Conservation (phyloP, 1,140 invertebrate genomes). For the Dendroctonus ponderosae region DNA sequence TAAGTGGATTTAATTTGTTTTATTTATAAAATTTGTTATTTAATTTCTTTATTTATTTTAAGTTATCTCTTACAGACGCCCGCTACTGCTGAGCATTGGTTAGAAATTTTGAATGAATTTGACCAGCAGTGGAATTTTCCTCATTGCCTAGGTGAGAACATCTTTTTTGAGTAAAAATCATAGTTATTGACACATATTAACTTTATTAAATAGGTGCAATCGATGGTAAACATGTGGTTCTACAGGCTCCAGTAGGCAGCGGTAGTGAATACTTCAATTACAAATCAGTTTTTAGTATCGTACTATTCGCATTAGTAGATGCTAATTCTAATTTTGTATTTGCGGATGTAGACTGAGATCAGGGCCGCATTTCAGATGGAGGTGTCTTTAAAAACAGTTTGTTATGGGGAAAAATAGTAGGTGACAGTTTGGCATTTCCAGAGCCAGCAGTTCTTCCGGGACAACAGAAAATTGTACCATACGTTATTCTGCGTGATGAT, state of each 20-base stretch:
- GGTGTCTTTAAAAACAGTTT: conserved; percentile 41
- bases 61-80: too few species aligned
- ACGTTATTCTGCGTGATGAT: conserved; percentile 42
- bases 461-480: conserved; percentile 29
- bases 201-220: conserved; percentile 8
- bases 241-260: too few species aligned
- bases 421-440: too few species aligned
- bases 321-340: conserved; percentile 53
- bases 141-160: conserved; percentile 49
- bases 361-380: conserved; percentile 46
- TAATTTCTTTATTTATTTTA: too few species aligned
- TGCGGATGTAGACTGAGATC: conserved; percentile 46
- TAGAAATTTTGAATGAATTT: not conserved
- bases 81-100: too few species aligned
- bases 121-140: conserved; percentile 45
- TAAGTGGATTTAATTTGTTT: too few species aligned
- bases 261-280: conserved; percentile 56
- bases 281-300: conserved; percentile 54
- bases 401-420: conserved; percentile 37
- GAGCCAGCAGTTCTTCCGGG: conserved; percentile 21
- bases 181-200: too few species aligned
- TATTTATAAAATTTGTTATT: too few species aligned
- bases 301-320: conserved; percentile 55
- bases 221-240: too few species aligned
- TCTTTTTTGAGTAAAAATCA: too few species aligned